A percentile compares a stretch with the other conserved stretches of the same genome.
Evolutionary conservation across 2,888 invertebrate species (phyloP).

Genomic region (Mimas tiliae): DNA sequence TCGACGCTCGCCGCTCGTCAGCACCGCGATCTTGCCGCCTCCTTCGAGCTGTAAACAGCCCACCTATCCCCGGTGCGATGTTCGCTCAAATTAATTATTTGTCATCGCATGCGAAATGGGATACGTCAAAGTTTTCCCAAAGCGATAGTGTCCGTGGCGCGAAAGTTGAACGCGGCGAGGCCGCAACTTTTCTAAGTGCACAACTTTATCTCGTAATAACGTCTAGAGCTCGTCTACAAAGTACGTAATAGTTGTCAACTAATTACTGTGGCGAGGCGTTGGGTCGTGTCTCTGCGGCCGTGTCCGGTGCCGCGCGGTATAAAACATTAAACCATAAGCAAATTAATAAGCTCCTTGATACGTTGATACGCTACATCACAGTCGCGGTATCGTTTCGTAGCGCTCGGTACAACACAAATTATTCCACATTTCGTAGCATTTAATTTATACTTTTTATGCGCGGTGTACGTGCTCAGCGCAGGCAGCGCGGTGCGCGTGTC

Average conservation of each 20-base stretch:
- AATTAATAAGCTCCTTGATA: conserved; percentile 8
- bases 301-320: conserved; percentile 31
- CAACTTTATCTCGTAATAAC: conserved; percentile 61
- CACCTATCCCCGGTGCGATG: conserved; percentile 71
- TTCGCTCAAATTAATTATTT: conserved; percentile 73
- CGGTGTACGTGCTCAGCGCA: background rate
- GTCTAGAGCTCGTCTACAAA: conserved; percentile 66
- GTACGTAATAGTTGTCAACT: conserved; percentile 55
- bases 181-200: conserved; percentile 62
- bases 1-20: conserved; percentile 47
- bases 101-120: conserved; percentile 53
- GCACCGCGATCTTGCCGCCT: conserved; percentile 63
- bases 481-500: background rate
- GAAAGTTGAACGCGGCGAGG: conserved; percentile 21
- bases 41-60: conserved; percentile 60
- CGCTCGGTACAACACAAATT: conserved; percentile 10
- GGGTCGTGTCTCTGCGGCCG: conserved; percentile 25
- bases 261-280: conserved; percentile 42
- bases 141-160: conserved; percentile 22
- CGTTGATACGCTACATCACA: conserved; percentile 20
- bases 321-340: background rate
- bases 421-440: conserved; percentile 22
- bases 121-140: conserved; percentile 15
- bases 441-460: conserved; percentile 7
- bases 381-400: conserved; percentile 14